Evolutionary conservation across 64 coral and sea anemone species (phyloP).

Genomic region (Trachythela sp.): DNA sequence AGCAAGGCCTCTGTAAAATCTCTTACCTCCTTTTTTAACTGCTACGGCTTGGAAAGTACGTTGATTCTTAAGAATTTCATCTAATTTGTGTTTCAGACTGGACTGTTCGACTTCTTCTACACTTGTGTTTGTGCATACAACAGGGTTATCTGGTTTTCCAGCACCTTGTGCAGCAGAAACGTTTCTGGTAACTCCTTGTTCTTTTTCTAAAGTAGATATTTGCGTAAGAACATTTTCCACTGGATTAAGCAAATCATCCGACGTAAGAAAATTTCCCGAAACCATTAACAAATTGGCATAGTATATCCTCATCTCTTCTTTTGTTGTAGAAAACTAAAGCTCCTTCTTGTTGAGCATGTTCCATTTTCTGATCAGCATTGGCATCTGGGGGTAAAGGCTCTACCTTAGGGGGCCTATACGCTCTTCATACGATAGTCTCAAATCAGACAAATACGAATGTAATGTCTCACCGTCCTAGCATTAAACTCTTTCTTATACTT

Average conservation of each 20-base stretch:
- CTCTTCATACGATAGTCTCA: neutral
- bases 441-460: neutral
- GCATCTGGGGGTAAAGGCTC: neutral
- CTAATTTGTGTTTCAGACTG: neutral
- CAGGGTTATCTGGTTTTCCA: neutral
- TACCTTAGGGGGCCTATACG: neutral
- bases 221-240: constrained; percentile 47
- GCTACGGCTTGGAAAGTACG: neutral
- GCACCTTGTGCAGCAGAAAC: constrained; percentile 5
- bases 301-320: neutral
- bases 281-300: neutral
- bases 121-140: neutral
- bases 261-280: constrained; percentile 26
- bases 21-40: neutral
- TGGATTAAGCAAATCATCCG: constrained; percentile 34
- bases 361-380: neutral
- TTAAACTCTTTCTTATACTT: constrained; percentile 8
- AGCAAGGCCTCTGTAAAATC: neutral
- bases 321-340: neutral
- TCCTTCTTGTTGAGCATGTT: neutral
- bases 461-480: neutral
- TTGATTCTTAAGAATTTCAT: neutral
- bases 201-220: constrained; percentile 53
- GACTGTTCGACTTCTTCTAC: neutral
- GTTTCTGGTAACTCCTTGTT: constrained; percentile 38